Conservation (phyloP, 2,797 vertebrate species). For the Chaunax sp. region DNA sequence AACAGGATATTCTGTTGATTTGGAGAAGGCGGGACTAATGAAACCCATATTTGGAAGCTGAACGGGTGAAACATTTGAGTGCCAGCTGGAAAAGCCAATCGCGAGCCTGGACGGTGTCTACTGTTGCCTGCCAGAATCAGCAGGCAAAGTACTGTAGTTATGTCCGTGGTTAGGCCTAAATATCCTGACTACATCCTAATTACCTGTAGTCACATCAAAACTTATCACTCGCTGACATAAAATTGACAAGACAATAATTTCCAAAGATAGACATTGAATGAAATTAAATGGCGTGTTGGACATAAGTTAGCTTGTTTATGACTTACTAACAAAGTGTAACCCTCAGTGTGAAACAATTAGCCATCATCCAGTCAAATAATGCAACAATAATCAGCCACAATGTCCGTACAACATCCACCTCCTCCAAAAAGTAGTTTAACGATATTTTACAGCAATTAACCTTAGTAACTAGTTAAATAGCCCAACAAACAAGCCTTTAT, state of each 20-base stretch:
- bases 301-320: conserved; percentile 62
- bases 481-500: conserved; percentile 11
- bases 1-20: conserved; percentile 30
- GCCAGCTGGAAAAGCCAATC: conserved; percentile 65
- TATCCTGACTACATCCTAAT: conserved; percentile 18
- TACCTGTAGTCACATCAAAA: neutral
- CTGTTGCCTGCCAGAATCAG: conserved; percentile 70
- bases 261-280: neutral
- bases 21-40: conserved; percentile 50
- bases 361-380: neutral
- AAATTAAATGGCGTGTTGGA: conserved; percentile 34
- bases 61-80: conserved; percentile 44
- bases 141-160: conserved; percentile 72
- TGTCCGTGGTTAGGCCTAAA: conserved; percentile 65
- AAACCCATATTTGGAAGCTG: conserved; percentile 58
- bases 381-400: neutral
- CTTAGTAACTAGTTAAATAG: neutral
- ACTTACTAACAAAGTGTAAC: conserved; percentile 39
- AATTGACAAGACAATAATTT: neutral
- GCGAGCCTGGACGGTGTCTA: conserved; percentile 20
- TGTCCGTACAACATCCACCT: neutral
- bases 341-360: conserved; percentile 31
- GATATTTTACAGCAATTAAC: neutral
- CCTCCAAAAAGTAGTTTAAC: rapidly evolving
- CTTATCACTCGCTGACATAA: neutral